Conservation (phyloP, 2,797 vertebrate species). For the Thunnus albacares region DNA sequence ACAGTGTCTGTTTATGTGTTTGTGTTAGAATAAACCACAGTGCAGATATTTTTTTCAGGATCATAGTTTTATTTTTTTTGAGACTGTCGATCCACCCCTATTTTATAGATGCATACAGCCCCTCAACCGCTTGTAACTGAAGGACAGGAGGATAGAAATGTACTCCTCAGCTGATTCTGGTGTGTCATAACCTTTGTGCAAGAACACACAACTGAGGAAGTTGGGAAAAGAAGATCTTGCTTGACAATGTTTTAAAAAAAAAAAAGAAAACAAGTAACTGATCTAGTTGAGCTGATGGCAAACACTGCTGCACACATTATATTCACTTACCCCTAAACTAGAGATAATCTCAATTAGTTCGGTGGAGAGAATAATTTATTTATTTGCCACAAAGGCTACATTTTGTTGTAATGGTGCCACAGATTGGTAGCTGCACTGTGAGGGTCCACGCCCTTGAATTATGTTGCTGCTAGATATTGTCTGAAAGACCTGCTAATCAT, state of each 20-base stretch:
- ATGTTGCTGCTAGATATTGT: constrained; percentile 80
- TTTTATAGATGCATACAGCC: constrained; percentile 31
- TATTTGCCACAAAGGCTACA: constrained; percentile 66
- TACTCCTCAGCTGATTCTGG: not conserved
- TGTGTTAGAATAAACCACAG: constrained; percentile 21
- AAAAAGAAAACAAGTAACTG: not conserved
- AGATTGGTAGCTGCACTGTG: constrained; percentile 82
- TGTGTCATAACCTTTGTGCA: constrained; percentile 10
- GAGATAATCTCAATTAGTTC: constrained; percentile 49
- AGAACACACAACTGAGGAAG: constrained; percentile 10
- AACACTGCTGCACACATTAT: constrained; percentile 45
- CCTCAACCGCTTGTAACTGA: constrained; percentile 22
- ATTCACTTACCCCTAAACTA: constrained; percentile 40
- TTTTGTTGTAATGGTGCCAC: constrained; percentile 77
- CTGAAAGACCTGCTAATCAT: constrained; percentile 86
- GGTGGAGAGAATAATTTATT: constrained; percentile 51
- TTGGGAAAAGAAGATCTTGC: constrained; percentile 12
- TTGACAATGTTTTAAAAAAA: not conserved
- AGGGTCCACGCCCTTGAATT: constrained; percentile 57
- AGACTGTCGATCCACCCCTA: constrained; percentile 13
- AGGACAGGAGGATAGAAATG: constrained; percentile 3
- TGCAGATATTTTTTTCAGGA: constrained; percentile 51
- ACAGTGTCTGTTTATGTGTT: constrained; percentile 55
- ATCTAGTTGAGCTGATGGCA: constrained; percentile 23
- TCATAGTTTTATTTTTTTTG: constrained; percentile 44